These are phyloP conservation scores for Muraenolepis orangiensis DNA, from an alignment of 2,797 vertebrate species.

Conservation along the genomic window DNA sequence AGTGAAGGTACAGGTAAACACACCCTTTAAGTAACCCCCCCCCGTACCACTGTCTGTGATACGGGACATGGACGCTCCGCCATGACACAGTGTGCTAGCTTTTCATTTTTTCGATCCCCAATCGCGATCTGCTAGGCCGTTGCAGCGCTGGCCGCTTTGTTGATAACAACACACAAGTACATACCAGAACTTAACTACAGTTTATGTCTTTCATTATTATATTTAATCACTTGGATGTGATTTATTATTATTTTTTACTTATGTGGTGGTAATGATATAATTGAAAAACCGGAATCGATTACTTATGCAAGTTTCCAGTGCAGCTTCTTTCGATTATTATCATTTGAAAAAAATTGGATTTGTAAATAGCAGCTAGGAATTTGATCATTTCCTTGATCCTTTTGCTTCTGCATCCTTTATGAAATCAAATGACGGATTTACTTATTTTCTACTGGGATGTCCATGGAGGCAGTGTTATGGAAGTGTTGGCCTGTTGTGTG, in stretches of 20 bases:
- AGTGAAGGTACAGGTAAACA: conserved; percentile 99
- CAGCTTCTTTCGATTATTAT: not conserved
- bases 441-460: not conserved
- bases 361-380: not conserved
- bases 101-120: not conserved
- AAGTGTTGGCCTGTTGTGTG: conserved; percentile 55
- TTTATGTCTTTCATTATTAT: not conserved
- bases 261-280: not conserved
- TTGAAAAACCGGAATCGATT: not conserved
- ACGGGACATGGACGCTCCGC: conserved; percentile 17
- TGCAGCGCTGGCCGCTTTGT: not conserved
- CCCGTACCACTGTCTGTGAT: conserved; percentile 46
- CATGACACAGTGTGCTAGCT: not conserved
- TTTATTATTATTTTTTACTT: not conserved
- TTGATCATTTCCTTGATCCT: not conserved
- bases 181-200: not conserved
- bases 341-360: not conserved
- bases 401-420: not conserved
- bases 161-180: no score
- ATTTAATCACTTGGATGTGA: not conserved
- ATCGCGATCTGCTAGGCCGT: not conserved
- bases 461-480: conserved; percentile 60
- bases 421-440: conserved; percentile 12
- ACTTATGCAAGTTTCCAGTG: not conserved
- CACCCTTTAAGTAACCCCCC: conserved; percentile 85